Base-by-base conservation (phyloP, 2,888 invertebrate genomes). In the Mesochorus sp. region DNA sequence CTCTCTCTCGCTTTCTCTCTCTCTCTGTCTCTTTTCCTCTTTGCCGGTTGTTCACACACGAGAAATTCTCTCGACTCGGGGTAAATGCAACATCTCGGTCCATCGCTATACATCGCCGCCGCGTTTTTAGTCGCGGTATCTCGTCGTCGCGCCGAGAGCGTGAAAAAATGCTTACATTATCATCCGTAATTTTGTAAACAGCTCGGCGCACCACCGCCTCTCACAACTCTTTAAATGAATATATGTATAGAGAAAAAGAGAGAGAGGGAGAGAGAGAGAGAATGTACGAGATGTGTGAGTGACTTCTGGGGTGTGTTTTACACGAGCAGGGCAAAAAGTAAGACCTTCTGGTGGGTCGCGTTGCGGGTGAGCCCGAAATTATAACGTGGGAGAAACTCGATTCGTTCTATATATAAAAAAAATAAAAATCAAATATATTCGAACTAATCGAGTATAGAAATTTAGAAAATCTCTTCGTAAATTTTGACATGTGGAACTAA, bases 101-200 rank as follows among this genome's bases (percentile, higher is more conserved):
- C 51, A 44, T 49, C 3, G 34, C 44, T 64, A 44, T 74, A 57
- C 42, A 51, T n/a, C n/a, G n/a, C n/a, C n/a, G 49, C 17, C 39
- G 28, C 59, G 62, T 34, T 70, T 42, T 44, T 57, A 34, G 31
- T 26, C 70, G 47, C n/a, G 26, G 55, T 37, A 51, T 51, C 51
- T 71, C 59, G 44, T 68, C 73, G 77, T 74, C 78, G 78, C 74
- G 81, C 86, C 83, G 85, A 84, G 87, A 85, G 87, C 87, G 89
- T 89, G 88, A 90, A 89, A 90, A 90, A 90, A 89, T 89, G 91
- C 90, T 90, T 90, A 90, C 90, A 90, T 90, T 91, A 90, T 91
- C 91, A 91, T 91, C 84, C 85, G 90, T 90, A 91, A 90, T 90
- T 90, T 89, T 85, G 88, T 90, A 91, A 90, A 90, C 91, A 89